Conservation (phyloP, 2,113 vertebrate species). For the Verasper variegatus region DNA sequence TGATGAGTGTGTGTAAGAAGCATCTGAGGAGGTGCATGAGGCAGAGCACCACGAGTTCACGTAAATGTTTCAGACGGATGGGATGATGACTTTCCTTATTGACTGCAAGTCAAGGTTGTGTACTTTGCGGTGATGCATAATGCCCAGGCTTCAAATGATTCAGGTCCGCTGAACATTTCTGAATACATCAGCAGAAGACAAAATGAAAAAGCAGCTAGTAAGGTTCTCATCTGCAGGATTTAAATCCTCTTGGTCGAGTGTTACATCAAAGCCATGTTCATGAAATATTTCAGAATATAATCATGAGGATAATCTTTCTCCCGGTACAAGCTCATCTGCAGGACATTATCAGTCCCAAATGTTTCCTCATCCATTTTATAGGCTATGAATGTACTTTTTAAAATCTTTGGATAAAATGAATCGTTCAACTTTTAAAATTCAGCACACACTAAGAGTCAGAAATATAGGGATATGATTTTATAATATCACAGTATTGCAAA, state of each 20-base stretch:
- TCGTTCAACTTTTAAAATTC: background rate
- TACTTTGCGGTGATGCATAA: background rate
- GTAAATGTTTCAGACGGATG: background rate
- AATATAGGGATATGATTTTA: background rate
- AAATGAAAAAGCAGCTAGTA: background rate
- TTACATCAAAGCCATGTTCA: constrained; percentile 1
- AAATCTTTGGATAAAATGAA: background rate
- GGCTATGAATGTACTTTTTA: background rate
- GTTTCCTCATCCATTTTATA: background rate
- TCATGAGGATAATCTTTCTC: background rate
- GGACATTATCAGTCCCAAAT: constrained; percentile 1
- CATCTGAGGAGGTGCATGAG: background rate
- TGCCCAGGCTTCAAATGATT: constrained; percentile 2
- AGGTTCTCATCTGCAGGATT: constrained; percentile 1
- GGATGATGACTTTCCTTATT: background rate
- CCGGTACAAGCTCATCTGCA: background rate
- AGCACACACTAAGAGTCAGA: background rate
- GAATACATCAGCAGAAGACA: background rate
- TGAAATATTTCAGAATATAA: background rate
- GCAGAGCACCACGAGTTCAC: background rate
- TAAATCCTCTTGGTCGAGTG: background rate
- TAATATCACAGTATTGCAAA: background rate
- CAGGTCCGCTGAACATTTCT: constrained; percentile 3
- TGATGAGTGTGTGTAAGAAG: background rate
- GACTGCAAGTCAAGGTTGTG: constrained; percentile 11